phyloP scores from a whole-genome alignment of 2,888 invertebrate species.

The Conus canariensis region DNA sequence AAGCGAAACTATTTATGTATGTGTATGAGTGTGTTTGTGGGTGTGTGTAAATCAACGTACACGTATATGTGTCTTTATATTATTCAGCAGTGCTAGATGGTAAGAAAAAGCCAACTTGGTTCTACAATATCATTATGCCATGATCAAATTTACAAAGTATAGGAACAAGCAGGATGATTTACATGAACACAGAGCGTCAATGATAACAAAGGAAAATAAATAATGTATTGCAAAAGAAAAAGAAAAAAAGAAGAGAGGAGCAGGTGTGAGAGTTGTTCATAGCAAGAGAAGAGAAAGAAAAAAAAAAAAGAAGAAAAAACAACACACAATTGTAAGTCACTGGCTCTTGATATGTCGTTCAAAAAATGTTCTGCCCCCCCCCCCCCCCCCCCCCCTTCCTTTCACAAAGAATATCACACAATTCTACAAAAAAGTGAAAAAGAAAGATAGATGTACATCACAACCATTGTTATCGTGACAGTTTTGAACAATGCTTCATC shows the following conservation, averaged over 20 bases:
- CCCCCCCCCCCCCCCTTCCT: background rate
- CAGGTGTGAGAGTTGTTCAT: background rate
- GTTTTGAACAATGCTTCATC: background rate
- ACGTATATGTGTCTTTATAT: background rate
- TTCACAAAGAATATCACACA: background rate
- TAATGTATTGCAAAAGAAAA: background rate
- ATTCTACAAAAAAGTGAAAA: background rate
- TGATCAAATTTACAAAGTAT: background rate
- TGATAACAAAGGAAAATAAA: background rate
- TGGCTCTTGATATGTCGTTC: background rate
- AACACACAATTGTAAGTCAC: background rate
- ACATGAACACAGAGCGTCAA: background rate
- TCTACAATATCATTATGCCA: slow-evolving; percentile 9
- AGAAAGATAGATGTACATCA: background rate
- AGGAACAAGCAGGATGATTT: background rate
- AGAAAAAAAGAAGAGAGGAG: background rate
- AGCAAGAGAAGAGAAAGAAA: background rate
- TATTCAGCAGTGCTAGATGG: background rate
- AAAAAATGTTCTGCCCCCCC: background rate
- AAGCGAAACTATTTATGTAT: background rate
- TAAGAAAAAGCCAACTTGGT: background rate
- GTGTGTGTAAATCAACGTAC: background rate
- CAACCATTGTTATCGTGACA: background rate
- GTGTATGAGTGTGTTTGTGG: background rate
- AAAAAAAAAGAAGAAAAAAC: background rate